These are phyloP conservation scores for Hyposoter dolosus DNA, from an alignment of 2,888 invertebrate species.

Conservation along the genomic window DNA sequence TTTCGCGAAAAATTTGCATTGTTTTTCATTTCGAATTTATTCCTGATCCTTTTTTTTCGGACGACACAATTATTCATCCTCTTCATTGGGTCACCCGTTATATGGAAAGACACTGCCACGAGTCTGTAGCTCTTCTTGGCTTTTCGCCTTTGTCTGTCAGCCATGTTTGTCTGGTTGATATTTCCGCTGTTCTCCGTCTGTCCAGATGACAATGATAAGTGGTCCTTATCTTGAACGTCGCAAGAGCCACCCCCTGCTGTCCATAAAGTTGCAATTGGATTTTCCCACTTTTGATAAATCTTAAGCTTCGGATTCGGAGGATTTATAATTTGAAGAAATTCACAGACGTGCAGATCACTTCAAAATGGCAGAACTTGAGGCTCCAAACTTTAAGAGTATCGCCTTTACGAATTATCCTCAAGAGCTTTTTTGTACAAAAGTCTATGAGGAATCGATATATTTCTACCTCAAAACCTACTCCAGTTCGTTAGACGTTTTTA, in stretches of 20 bases:
- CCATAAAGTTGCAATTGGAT: slow-evolving; percentile 11
- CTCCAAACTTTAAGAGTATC: too few relatives aligned
- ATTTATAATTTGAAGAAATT: not conserved
- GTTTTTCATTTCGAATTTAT: not conserved
- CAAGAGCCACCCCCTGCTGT: not conserved
- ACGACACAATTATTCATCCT: not conserved
- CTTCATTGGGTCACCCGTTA: not conserved
- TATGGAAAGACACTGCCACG: not conserved
- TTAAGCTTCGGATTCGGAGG: not conserved
- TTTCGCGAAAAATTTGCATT: not conserved
- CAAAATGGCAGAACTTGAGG: not conserved
- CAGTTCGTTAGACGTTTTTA: not conserved
- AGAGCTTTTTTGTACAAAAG: not conserved
- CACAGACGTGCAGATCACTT: not conserved
- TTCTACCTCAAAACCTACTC: not conserved
- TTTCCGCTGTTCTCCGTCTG: slow-evolving; percentile 3
- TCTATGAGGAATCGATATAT: not conserved
- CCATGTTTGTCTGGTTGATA: slow-evolving; percentile 3
- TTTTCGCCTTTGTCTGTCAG: not conserved
- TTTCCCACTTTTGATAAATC: not conserved
- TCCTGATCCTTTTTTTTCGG: not conserved
- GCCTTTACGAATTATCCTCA: not conserved
- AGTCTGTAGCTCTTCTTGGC: slow-evolving; percentile 5
- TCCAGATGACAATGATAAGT: slow-evolving; percentile 33
- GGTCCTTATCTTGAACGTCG: slow-evolving; percentile 24